Conservation (phyloP, 2,113 vertebrate genomes). For the Psilopogon haemacephalus region DNA sequence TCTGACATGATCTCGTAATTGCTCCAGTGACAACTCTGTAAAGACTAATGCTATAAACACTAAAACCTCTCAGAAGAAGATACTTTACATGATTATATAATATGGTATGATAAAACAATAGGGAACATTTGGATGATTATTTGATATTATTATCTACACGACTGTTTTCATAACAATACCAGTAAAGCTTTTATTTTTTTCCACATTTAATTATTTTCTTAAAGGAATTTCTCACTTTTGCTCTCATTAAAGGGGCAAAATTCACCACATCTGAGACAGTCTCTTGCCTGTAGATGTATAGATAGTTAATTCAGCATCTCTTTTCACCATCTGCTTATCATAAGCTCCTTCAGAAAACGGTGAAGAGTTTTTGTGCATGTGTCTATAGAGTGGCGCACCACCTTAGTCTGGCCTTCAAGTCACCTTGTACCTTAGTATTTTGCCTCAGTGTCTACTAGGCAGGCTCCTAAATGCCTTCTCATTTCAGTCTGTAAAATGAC, state of each 20-base stretch:
- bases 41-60: background rate
- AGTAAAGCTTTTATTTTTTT: background rate
- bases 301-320: background rate
- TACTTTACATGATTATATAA: background rate
- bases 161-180: background rate
- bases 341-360: background rate
- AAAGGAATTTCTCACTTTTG: background rate
- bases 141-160: background rate
- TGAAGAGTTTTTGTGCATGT: rapidly evolving
- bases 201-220: background rate
- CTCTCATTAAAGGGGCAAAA: background rate
- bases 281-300: background rate
- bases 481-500: background rate
- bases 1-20: background rate
- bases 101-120: background rate
- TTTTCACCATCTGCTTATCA: background rate
- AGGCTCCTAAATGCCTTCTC: background rate
- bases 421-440: background rate
- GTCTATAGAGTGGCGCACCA: background rate
- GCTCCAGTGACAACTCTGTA: background rate
- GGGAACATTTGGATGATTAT: background rate
- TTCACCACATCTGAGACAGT: background rate
- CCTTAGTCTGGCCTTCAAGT: background rate
- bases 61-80: background rate
- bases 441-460: background rate